Conservation (phyloP, 1,140 invertebrate species). For the Euwallacea fornicatus region DNA sequence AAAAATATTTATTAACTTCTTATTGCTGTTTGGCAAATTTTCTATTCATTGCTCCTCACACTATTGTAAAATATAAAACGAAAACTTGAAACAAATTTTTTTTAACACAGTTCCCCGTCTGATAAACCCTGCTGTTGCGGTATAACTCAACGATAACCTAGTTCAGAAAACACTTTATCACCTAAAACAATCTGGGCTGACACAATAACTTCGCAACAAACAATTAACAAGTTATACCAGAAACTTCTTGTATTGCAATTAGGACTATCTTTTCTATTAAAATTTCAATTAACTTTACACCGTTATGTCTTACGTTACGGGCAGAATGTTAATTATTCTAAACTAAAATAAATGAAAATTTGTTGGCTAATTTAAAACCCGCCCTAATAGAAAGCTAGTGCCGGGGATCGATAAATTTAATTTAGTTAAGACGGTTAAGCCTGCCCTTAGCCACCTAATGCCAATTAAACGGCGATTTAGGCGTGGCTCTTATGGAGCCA, state of each 20-base stretch:
- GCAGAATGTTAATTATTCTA: conserved; percentile 27
- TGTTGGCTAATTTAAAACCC: conserved; percentile 19
- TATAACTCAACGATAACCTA: neutral
- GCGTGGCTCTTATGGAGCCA: conserved; percentile 28
- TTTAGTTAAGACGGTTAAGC: conserved; percentile 39
- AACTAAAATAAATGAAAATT: conserved; percentile 31
- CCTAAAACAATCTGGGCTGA: conserved; percentile 3
- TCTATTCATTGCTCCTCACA: too few relatives aligned
- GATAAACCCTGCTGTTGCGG: neutral
- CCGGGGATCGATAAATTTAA: conserved; percentile 46
- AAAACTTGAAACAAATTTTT: neutral
- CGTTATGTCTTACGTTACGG: conserved; percentile 17
- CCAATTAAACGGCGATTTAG: conserved; percentile 48
- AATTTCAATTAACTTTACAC: conserved; percentile 27
- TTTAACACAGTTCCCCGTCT: neutral
- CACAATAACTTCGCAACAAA: conserved; percentile 1
- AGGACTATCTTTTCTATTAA: conserved; percentile 19
- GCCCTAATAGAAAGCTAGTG: conserved; percentile 27
- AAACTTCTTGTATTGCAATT: conserved; percentile 12
- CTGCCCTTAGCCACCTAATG: conserved; percentile 41
- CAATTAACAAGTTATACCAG: conserved; percentile 5
- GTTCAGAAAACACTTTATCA: conserved; percentile 1
- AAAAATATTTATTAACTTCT: too few relatives aligned
- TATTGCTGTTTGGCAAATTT: too few relatives aligned
- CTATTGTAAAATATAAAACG: neutral